Base-by-base conservation (phyloP, 2,797 vertebrate species). In the Poecilia picta region DNA sequence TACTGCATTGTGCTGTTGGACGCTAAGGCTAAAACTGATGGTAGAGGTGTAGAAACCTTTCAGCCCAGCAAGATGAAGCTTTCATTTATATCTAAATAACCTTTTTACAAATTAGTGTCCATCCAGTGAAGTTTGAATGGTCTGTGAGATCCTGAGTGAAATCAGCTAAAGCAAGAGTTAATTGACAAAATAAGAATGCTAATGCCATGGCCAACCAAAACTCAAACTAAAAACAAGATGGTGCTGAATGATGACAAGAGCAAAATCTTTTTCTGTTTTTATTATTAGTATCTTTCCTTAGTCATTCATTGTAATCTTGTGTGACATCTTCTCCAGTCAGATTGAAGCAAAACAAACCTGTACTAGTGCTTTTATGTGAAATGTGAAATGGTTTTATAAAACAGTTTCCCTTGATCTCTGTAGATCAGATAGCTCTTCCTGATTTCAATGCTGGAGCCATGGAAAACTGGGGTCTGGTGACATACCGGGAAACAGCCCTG, bases 381-480 rank as follows among this genome's bases (percentile, higher is more conserved):
- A 31, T n/a, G 11, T 33, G 33, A 33, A 33, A 74, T 16, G 15
- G 45, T 43, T 70, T 76, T 80, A 8, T 4, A 20, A 25, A 53
- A 53, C 0, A 59, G 18, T n/a, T 20, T 77, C 53, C 25, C 41
- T 75, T 72, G 28, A 39, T 80, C n/a, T 72, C 64, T 75, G 1
- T 8, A 99, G 98, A 98, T 91, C 98, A 99, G 93, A 95, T 99
- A 0, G 97, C 91, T 11, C 92, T 99, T 75, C 98, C 97, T 0
- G 98, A 99, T 90, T 99, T 99, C 89, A 93, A 93, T 0, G 96
- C 97, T 0, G 97, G 98, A 0, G 98, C 98, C 0, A 99, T 99
- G 98, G 98, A 99, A 93, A 99, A 99, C 94, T 99, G 98, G 98
- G 98, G 98, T 3, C 94, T 99, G 81, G 86, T 99, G 87, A 98